Evolutionary conservation across 2,888 invertebrate genomes (phyloP).

Genomic region (Acanthosoma haemorrhoidale): DNA sequence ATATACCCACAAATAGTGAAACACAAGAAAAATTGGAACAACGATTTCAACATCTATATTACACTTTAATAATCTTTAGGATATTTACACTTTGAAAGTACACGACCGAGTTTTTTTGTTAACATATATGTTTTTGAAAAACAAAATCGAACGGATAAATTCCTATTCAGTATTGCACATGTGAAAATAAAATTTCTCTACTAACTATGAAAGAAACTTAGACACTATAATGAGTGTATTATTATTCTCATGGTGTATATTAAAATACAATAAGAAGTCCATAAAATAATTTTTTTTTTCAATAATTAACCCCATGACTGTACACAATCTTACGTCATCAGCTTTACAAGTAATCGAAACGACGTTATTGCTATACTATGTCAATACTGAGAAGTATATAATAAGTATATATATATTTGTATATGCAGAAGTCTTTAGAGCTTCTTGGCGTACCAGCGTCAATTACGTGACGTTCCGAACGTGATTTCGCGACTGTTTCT

Average conservation of each 20-base stretch:
- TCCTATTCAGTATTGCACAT: conserved; percentile 34
- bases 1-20: conserved; percentile 39
- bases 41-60: conserved; percentile 41
- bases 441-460: background rate
- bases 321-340: conserved; percentile 34
- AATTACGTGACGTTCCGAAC: background rate
- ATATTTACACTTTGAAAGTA: conserved; percentile 35
- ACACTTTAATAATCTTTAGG: conserved; percentile 39
- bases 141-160: conserved; percentile 21
- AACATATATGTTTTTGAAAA: conserved; percentile 3
- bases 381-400: conserved; percentile 36
- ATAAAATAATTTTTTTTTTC: conserved; percentile 33
- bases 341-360: conserved; percentile 26
- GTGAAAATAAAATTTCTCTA: conserved; percentile 35
- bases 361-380: conserved; percentile 34
- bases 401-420: conserved; percentile 18
- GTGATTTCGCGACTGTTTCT: background rate
- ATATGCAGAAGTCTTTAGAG: conserved; percentile 17
- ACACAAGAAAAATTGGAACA: conserved; percentile 39
- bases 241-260: conserved; percentile 35
- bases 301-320: conserved; percentile 33
- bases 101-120: conserved; percentile 17
- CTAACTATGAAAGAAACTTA: conserved; percentile 31
- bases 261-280: conserved; percentile 37
- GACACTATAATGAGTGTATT: conserved; percentile 37